Evolutionary conservation across 2,797 vertebrate genomes (phyloP), one percentile per base, ranked within the genome.

Genomic region (Acanthurus tractus): DNA sequence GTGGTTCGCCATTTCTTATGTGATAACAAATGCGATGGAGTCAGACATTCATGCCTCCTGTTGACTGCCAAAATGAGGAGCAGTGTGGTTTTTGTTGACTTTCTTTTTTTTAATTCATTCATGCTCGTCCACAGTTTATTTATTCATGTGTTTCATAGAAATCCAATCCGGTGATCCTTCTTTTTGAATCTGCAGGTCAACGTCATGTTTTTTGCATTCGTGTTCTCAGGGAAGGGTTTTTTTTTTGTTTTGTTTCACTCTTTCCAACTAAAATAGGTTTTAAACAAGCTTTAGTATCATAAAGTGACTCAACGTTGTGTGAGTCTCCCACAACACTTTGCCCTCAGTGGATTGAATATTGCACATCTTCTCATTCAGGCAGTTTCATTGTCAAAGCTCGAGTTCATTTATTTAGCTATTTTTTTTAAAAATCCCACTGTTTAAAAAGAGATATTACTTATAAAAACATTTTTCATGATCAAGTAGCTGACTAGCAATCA

Each of bases 1-100:
- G 73, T 72, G 70, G 42, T 76, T 71, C 0, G 4, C n/a, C 1
- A 20, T 12, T 71, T 74, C 52, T 49, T n/a, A n/a, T 73, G 53
- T 48, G 25, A 57, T 42, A 61, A 68, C 18, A 79, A 72, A 78
- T 14, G n/a, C 14, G 73, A 54, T 45, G 18, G 3, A 71, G 34
- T 84, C 78, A 23, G 38, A 74, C 25, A 61, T 29, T 23, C 12
- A 20, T 34, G 22, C 34, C 42, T 48, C 22, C n/a, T 42, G 34
- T n/a, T 73, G 55, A 64, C 15, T 61, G 46, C 8, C 52, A 14
- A 63, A 74, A 65, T 63, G 6, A 3, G 45, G 13, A 52, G 9
- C 46, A 65, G 17, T 20, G 36, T 9, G 10, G 3, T 13, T 22
- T 44, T 13, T 34, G 13, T 8, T 18, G 5, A 4, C 5, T 29